Percentiles rank a stretch among this genome's conserved stretches.
These are phyloP conservation scores for Butastur rufipennis DNA, from an alignment of 2,113 vertebrate genomes.

Conservation along the genomic window DNA sequence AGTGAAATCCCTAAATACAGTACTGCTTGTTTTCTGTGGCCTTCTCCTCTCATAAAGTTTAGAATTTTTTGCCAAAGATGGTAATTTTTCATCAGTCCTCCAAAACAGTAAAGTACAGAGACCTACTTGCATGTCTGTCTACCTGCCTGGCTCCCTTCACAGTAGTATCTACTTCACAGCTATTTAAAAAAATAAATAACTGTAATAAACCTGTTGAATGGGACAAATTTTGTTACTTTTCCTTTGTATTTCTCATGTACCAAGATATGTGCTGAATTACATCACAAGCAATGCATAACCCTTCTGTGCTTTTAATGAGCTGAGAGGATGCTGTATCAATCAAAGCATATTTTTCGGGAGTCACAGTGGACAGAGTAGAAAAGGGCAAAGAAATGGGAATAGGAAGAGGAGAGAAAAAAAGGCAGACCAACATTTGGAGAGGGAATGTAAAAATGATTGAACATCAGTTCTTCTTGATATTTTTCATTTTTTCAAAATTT, in stretches of 20 bases:
- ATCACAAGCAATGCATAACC: background rate
- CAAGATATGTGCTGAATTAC: background rate
- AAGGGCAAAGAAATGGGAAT: background rate
- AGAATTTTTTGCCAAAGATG: background rate
- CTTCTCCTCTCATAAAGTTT: background rate
- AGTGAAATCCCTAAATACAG: conserved; percentile 28
- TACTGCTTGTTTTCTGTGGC: background rate
- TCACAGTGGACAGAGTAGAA: background rate
- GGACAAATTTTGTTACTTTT: background rate
- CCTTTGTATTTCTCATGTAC: background rate
- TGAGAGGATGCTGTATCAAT: background rate
- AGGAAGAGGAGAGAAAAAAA: background rate
- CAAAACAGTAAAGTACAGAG: background rate
- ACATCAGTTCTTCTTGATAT: background rate
- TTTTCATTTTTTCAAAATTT: background rate
- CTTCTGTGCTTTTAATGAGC: background rate
- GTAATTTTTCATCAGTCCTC: background rate
- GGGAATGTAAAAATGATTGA: background rate
- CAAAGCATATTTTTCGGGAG: background rate
- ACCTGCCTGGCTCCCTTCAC: background rate
- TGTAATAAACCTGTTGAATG: background rate
- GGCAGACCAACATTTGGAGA: background rate
- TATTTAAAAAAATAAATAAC: background rate
- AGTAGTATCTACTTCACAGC: background rate
- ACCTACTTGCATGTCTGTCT: background rate